phyloP scores from a whole-genome alignment of 2,888 invertebrate genomes.

The Ditula angustiorana region DNA sequence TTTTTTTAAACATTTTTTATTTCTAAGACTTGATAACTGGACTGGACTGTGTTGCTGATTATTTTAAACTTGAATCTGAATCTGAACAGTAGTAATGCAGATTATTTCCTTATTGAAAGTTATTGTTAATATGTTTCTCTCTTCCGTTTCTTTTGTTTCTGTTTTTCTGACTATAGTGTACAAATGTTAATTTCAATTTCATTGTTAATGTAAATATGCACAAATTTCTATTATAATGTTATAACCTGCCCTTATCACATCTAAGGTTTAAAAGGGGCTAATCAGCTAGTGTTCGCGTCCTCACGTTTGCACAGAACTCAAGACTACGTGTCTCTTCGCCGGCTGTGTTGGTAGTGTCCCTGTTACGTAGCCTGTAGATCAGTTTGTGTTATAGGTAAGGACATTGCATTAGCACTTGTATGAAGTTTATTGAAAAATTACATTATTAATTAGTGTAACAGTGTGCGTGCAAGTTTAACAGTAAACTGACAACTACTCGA shows the following conservation, averaged over 20 bases:
- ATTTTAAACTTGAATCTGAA: background rate
- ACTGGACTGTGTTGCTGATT: background rate
- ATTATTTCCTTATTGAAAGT: too few relatives aligned
- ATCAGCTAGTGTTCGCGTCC: background rate
- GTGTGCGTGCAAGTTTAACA: background rate
- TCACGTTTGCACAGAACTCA: slow-evolving; percentile 4
- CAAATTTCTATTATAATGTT: too few relatives aligned
- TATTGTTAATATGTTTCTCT: too few relatives aligned
- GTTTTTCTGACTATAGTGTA: too few relatives aligned
- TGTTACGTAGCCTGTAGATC: background rate
- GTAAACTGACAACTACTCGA: background rate
- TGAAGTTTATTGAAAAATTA: background rate
- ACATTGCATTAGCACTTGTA: background rate
- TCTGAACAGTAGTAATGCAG: too few relatives aligned
- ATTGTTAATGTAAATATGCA: too few relatives aligned
- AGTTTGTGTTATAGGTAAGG: background rate
- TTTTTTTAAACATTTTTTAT: too few relatives aligned
- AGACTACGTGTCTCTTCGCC: slow-evolving; percentile 22
- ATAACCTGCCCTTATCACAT: too few relatives aligned
- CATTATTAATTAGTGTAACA: background rate
- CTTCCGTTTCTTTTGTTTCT: too few relatives aligned
- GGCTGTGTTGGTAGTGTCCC: background rate
- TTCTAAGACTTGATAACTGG: background rate
- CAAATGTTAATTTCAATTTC: too few relatives aligned
- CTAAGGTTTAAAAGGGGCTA: background rate